Evolutionary conservation across 2,113 vertebrate species (phyloP).

Genomic region (Hiodon alosoides): DNA sequence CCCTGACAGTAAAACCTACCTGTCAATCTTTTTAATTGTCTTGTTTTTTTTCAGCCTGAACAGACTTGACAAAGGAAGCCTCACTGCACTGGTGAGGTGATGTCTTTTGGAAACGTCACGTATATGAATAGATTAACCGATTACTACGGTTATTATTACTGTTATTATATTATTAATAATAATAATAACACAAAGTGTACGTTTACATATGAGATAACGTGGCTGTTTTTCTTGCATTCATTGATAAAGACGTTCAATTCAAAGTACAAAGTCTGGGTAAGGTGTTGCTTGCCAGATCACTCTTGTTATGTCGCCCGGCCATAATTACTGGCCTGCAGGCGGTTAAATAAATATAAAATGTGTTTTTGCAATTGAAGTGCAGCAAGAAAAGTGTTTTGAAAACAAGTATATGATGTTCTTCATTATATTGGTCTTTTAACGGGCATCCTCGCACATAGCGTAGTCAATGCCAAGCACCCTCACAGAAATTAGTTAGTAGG

Average conservation of each 20-base stretch:
- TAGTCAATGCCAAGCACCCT: neutral
- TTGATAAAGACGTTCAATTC: neutral
- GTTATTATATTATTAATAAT: neutral
- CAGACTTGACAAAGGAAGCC: constrained; percentile 67
- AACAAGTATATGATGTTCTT: too few species aligned
- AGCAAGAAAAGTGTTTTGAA: neutral
- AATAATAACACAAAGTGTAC: neutral
- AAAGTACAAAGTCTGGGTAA: neutral
- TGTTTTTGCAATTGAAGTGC: too few species aligned
- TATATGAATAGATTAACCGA: neutral
- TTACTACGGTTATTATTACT: neutral
- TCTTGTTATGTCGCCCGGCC: neutral
- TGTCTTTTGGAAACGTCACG: constrained; percentile 32
- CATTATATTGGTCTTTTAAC: too few species aligned
- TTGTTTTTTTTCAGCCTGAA: constrained; percentile 61
- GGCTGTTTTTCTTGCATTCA: neutral
- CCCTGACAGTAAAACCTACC: constrained; percentile 98
- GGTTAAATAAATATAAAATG: too few species aligned
- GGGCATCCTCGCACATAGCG: too few species aligned
- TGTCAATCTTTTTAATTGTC: constrained; percentile 98
- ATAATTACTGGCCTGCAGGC: too few species aligned
- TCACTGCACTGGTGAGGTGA: constrained; percentile 45
- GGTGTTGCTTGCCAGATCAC: neutral
- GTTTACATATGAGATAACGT: neutral
- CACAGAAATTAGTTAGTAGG: neutral